phyloP scores from a whole-genome alignment of 2,888 invertebrate genomes.

The Eupithecia subumbrata region DNA sequence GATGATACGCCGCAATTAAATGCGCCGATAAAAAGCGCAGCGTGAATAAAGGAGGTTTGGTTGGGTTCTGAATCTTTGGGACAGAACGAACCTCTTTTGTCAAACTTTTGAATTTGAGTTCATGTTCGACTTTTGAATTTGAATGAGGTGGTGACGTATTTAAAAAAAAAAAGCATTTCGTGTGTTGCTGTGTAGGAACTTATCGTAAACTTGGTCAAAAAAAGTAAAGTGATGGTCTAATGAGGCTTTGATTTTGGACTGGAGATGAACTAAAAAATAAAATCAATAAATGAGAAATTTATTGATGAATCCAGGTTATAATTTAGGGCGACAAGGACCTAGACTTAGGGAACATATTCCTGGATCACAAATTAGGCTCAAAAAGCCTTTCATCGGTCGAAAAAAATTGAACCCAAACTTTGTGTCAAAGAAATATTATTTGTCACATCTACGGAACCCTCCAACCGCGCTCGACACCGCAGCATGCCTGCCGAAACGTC shows the following conservation, averaged over 20 bases:
- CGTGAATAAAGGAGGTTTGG: conserved; percentile 41
- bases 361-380: not conserved
- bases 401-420: too few relatives aligned
- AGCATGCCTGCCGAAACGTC: conserved; percentile 30
- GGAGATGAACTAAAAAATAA: not conserved
- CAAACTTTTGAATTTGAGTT: not conserved
- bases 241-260: not conserved
- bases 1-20: conserved; percentile 82
- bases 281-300: too few relatives aligned
- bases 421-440: too few relatives aligned
- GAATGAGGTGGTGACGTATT: not conserved
- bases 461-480: conserved; percentile 12
- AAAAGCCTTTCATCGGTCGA: too few relatives aligned
- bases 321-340: too few relatives aligned
- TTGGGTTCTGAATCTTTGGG: conserved; percentile 29
- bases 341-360: too few relatives aligned
- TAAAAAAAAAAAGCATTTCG: too few relatives aligned
- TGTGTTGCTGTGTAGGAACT: not conserved
- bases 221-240: not conserved
- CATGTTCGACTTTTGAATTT: not conserved
- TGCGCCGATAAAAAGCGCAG: conserved; percentile 52
- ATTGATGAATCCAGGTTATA: not conserved
- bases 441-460: conserved; percentile 22
- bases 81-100: not conserved
- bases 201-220: too few relatives aligned